phyloP scores from a whole-genome alignment of 2,797 vertebrate genomes.

The Syngnathus rostellatus region DNA sequence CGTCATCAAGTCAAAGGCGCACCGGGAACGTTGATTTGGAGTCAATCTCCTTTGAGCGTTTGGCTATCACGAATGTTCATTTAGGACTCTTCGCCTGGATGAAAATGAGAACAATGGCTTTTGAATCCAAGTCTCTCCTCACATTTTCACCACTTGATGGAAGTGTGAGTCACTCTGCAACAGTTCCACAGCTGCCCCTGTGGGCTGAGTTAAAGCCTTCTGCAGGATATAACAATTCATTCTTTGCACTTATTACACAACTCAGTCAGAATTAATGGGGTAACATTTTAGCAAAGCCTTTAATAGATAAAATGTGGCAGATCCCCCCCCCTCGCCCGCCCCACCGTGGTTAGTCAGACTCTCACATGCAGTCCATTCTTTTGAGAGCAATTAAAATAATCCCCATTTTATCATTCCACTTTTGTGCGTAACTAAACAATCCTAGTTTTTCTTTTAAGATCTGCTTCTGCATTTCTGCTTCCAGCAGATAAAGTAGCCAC shows the following conservation, averaged over 20 bases:
- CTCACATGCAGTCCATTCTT: not conserved
- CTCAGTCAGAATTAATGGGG: not conserved
- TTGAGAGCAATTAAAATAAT: not conserved
- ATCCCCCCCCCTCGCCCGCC: not conserved
- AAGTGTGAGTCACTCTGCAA: not conserved
- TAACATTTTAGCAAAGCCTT: not conserved
- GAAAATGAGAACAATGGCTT: not conserved
- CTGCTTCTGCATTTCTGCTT: not conserved
- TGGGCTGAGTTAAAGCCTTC: constrained; percentile 1
- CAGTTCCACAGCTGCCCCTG: not conserved
- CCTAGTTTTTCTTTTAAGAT: not conserved
- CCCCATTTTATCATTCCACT: not conserved
- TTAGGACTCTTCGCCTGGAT: not conserved
- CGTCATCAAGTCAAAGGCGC: not conserved
- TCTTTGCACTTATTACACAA: not conserved
- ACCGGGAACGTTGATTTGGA: not conserved
- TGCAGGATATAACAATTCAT: not conserved
- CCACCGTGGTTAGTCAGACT: not conserved
- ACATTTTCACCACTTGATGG: not conserved
- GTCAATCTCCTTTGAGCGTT: not conserved
- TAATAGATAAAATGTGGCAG: not conserved
- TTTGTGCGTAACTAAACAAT: not conserved
- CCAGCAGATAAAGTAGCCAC: not conserved
- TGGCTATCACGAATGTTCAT: not conserved
- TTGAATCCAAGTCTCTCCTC: not conserved